A percentile compares a stretch with the other conserved stretches of the same genome.
Evolutionary conservation across 2,797 vertebrate species (phyloP).

Genomic region (Artibeus jamaicensis): DNA sequence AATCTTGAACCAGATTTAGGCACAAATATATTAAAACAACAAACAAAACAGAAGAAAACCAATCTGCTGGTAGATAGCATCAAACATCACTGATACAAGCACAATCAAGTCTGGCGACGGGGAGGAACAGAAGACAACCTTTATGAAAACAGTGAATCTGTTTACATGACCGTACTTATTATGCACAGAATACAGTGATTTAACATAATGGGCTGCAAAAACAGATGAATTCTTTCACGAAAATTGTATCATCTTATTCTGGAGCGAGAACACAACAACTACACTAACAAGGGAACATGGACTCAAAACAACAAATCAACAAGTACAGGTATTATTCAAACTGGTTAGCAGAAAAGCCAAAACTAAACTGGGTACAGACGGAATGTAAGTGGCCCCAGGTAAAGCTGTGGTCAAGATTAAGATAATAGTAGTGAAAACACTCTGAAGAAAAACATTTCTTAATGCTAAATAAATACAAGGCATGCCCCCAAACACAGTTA

Average conservation of each 20-base stretch:
- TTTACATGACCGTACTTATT: background rate
- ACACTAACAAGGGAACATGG: background rate
- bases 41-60: conserved; percentile 1
- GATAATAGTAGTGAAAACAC: background rate
- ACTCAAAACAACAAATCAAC: background rate
- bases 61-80: background rate
- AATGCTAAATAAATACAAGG: conserved; percentile 29
- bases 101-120: background rate
- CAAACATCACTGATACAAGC: background rate
- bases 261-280: background rate
- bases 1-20: conserved; percentile 8
- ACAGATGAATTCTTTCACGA: conserved; percentile 38
- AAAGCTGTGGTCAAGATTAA: background rate
- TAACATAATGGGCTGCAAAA: background rate
- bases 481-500: background rate
- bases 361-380: background rate
- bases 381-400: background rate
- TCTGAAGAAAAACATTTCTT: conserved; percentile 6
- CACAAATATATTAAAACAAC: conserved; percentile 26
- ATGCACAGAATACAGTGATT: background rate
- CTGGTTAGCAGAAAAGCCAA: background rate
- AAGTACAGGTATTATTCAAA: background rate
- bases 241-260: conserved; percentile 26
- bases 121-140: background rate
- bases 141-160: conserved; percentile 11